Conservation (phyloP, 2,113 vertebrate species). For the Dendrocopos noguchii region DNA sequence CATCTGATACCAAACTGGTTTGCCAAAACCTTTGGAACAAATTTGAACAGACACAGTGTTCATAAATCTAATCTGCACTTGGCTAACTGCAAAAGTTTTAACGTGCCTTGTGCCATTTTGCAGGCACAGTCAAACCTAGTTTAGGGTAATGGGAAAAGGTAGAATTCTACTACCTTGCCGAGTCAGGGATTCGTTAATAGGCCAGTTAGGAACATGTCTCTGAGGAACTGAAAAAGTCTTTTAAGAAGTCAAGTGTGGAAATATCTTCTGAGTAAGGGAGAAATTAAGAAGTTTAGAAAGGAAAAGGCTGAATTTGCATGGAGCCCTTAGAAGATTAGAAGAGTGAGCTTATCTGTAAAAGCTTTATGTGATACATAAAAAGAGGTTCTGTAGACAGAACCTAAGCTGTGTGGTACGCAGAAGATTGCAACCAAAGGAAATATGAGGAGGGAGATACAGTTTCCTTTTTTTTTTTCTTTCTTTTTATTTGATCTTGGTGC, state of each 20-base stretch:
- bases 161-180: neutral
- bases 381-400: neutral
- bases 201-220: no score
- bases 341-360: neutral
- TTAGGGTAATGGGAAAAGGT: neutral
- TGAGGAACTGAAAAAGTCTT: neutral
- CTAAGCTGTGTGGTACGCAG: neutral
- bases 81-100: neutral
- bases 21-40: neutral
- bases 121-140: neutral
- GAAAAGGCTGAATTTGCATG: conserved; percentile 5
- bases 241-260: neutral
- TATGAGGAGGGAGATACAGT: neutral
- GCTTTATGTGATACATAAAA: conserved; percentile 4
- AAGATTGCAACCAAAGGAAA: neutral
- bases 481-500: neutral
- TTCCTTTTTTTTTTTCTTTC: neutral
- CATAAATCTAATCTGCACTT: neutral
- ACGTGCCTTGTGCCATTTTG: neutral
- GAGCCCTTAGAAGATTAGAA: conserved; percentile 7
- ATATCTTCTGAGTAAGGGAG: conserved; percentile 8
- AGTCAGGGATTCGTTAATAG: neutral
- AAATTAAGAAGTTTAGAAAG: conserved; percentile 42
- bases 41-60: neutral
- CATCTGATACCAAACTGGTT: neutral